Base-by-base conservation (phyloP, 1,140 invertebrate species). In the Lordiphosa stackelbergi region DNA sequence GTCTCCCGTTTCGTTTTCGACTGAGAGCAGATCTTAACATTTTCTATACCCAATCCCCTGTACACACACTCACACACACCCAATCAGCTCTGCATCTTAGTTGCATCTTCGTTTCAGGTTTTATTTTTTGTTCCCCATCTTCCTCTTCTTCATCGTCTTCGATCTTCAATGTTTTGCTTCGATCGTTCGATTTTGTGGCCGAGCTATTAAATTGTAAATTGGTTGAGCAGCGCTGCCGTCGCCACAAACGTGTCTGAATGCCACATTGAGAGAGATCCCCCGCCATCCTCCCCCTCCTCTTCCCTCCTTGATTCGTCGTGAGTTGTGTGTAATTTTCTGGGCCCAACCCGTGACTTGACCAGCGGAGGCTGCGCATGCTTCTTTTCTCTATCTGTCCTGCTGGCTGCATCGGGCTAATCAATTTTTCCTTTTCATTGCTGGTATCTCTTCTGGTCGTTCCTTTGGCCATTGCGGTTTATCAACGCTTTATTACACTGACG, bases 401-500 rank as follows among this genome's bases (percentile, higher is more conserved):
- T 24, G 10, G 24, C 28, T 36, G 3, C 45, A 6, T 8, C 35
- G 35, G 61, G 72, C 61, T 75, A 79, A 81, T 81, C 75, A 81
- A 79, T 81, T 81, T 56, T 66, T 56, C 13, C 51, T 52, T 54
- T 66, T 66, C 63, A 51, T 64, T 66, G 72, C 61, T 63, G n/a
- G n/a, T 22, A n/a, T 38, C 22, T 49, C 28, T 47, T 47, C 13
- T 43, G 11, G 42, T 57, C 40, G 37, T 52, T 19, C 46, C 56
- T 57, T 51, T 46, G 28, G 53, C 19, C 34, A 40, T 42, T 66
- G 79, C 69, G 74, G 79, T 85, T 85, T 85, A 81, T 85, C 81
- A 85, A 77, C 81, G 81, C 81, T 77, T 85, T 79, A 85, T 85
- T 85, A 71, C 61, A 73, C 66, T 85, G 81, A 85, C 81, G 69